phyloP scores from a whole-genome alignment of 2,888 invertebrate species.

The Drosophila melanosoma region DNA sequence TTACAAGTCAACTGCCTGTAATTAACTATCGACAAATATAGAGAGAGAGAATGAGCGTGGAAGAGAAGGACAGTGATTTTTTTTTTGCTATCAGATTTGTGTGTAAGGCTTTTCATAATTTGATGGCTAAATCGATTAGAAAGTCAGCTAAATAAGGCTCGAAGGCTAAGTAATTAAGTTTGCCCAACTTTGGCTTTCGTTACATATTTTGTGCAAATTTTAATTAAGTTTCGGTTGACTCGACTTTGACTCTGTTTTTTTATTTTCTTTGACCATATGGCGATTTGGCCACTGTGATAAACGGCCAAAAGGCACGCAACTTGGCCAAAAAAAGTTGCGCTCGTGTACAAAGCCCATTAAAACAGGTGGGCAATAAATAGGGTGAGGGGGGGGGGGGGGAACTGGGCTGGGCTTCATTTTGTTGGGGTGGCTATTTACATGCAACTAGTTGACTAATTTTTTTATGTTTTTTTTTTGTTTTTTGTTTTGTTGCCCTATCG shows the following conservation, averaged over 20 bases:
- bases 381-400: too few species aligned
- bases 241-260: not conserved
- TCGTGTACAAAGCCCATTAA: conserved; percentile 69
- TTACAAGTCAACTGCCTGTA: conserved; percentile 48
- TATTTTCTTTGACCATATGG: conserved; percentile 23
- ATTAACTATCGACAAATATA: too few species aligned
- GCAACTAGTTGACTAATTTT: conserved; percentile 77
- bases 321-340: conserved; percentile 65
- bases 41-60: not conserved
- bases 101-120: conserved; percentile 14
- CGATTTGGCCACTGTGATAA: conserved; percentile 60
- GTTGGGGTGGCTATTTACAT: conserved; percentile 21
- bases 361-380: conserved; percentile 67
- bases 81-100: conserved; percentile 8
- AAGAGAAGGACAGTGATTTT: conserved; percentile 7
- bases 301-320: conserved; percentile 67
- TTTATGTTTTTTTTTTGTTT: not conserved
- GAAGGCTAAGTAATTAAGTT: conserved; percentile 53
- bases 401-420: not conserved
- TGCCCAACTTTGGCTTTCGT: conserved; percentile 21
- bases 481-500: conserved; percentile 20
- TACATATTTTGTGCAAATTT: conserved; percentile 49
- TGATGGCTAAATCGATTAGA: conserved; percentile 60
- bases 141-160: conserved; percentile 28
- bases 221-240: conserved; percentile 64